Evolutionary conservation across 2,888 invertebrate species (phyloP), one percentile per base, ranked within the genome.

Genomic region (Thymelicus lineola): DNA sequence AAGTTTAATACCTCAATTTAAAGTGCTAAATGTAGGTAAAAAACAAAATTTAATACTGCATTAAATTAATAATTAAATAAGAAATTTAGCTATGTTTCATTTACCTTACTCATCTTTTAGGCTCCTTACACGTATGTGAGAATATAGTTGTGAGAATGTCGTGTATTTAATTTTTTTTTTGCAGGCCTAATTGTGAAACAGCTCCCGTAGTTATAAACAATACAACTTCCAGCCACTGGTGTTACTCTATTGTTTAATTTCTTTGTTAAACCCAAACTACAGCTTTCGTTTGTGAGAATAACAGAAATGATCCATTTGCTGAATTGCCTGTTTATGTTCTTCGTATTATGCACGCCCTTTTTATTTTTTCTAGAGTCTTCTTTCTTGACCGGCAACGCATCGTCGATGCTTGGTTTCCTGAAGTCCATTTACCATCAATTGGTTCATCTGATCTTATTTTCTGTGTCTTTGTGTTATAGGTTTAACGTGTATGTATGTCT

Each of bases 171-270:
- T 1, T 7, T 17, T 78, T 83, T 86, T 88, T 86, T 84, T 80
- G 80, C 76, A 66, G 75, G 70, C 71, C 79, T 61, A 79, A 84
- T 85, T 84, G 83, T 82, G 77, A 81, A 83, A 83, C 78, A 80
- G 89, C 88, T 88, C 82, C 90, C 86, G 87, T 87, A 83, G 86
- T 85, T 86, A 80, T 90, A 91, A 90, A 91, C 84, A 85, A 84
- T 86, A 87, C 85, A 84, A 84, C 79, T 83, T 78, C 80, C 78
- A 76, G 90, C 92, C 91, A 92, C 93, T 85, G 89, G 92, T 92
- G 85, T 93, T 93, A 91, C 87, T 76, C 73, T 75, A 83, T 89
- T 90, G 88, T 89, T 81, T 80, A 73, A 75, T 62, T 73, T 75
- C 81, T 80, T 86, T 86, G 85, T 87, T 68, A 74, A 85, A 87